Percentiles rank a stretch among this genome's conserved stretches.
phyloP scores from a whole-genome alignment of 2,113 vertebrate species.

The Heterochromis multidens region DNA sequence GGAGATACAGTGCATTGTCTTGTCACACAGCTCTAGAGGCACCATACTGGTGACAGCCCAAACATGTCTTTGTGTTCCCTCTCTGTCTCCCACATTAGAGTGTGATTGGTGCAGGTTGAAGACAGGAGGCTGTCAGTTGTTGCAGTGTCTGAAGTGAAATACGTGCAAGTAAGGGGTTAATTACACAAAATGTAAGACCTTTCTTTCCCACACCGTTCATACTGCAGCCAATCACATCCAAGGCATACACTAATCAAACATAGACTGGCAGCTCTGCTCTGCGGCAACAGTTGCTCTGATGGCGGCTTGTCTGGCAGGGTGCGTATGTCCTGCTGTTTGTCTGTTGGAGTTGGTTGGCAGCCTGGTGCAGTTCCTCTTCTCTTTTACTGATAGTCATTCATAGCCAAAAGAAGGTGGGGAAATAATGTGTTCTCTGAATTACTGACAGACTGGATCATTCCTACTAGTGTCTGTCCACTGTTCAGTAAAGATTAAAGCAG shows the following conservation, averaged over 20 bases:
- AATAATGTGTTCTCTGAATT: constrained; percentile 50
- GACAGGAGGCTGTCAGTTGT: constrained; percentile 58
- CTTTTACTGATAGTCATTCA: constrained; percentile 63
- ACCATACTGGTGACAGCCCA: constrained; percentile 56
- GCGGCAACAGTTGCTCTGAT: constrained; percentile 71
- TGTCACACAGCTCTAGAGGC: constrained; percentile 39
- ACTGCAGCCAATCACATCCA: constrained; percentile 38
- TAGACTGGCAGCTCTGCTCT: constrained; percentile 53
- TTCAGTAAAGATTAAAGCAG: neutral
- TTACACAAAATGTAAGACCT: constrained; percentile 59
- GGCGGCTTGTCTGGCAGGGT: constrained; percentile 64
- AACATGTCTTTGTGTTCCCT: constrained; percentile 51
- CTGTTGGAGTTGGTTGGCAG: constrained; percentile 70
- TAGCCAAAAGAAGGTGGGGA: constrained; percentile 49
- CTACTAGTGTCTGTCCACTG: constrained; percentile 3
- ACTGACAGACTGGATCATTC: constrained; percentile 31
- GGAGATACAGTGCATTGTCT: constrained; percentile 39
- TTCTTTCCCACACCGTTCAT: constrained; percentile 29
- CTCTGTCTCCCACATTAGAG: constrained; percentile 40
- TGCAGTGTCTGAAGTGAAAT: constrained; percentile 53
- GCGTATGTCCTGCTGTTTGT: constrained; percentile 69
- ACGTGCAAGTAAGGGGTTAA: constrained; percentile 64
- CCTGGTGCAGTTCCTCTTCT: constrained; percentile 16
- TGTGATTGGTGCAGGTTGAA: constrained; percentile 55
- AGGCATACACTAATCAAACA: constrained; percentile 60